These are phyloP conservation scores for Platycnemis pennipes DNA, from an alignment of 2,888 invertebrate genomes.

Conservation along the genomic window DNA sequence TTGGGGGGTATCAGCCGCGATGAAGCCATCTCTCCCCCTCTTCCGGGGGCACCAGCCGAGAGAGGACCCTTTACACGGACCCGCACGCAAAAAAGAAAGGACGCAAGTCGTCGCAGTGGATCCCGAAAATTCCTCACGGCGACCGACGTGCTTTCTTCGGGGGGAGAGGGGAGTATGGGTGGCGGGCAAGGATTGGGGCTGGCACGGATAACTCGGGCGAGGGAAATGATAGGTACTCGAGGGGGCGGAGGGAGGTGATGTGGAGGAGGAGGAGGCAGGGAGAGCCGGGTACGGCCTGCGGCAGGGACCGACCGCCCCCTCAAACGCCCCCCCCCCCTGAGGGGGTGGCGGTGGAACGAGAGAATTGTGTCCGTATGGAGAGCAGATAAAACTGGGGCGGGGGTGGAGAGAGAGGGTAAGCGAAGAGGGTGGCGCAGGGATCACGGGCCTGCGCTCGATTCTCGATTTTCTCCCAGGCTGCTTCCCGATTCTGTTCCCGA, in stretches of 20 bases:
- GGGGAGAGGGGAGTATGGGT: no score
- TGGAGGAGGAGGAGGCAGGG: constrained; percentile 1
- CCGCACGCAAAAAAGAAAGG: no score
- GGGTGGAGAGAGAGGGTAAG: neutral
- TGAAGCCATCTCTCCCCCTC: no score
- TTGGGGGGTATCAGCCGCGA: no score
- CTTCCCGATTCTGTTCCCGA: no score
- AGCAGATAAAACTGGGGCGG: neutral
- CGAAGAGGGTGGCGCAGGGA: neutral
- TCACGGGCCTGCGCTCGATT: neutral
- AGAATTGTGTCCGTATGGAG: neutral
- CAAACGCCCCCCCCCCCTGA: neutral
- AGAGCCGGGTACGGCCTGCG: constrained; percentile 44
- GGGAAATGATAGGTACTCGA: neutral
- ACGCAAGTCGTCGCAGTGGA: no score
- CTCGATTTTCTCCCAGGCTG: no score
- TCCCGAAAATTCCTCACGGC: neutral
- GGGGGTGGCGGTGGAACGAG: constrained; percentile 36
- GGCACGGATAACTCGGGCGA: neutral
- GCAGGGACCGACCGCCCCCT: constrained; percentile 23
- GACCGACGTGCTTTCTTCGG: neutral
- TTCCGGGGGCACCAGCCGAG: no score
- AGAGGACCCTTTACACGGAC: no score
- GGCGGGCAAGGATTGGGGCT: neutral
- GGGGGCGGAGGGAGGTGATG: neutral